A percentile compares a stretch with the other conserved stretches of the same genome.
These are phyloP conservation scores for Leptatherina wallacei DNA, from an alignment of 2,797 vertebrate genomes.

Conservation along the genomic window DNA sequence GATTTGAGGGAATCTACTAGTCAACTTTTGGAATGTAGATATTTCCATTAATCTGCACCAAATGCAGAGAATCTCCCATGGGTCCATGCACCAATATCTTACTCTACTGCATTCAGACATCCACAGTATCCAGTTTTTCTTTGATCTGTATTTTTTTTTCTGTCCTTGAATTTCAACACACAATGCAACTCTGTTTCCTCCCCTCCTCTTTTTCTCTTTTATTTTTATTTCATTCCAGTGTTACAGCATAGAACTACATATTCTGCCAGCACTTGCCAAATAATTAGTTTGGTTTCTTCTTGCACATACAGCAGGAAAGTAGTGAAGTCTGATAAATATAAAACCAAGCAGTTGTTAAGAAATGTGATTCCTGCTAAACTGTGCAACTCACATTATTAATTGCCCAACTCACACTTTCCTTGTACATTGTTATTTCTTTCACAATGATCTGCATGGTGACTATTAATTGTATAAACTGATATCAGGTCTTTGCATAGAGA, in stretches of 20 bases:
- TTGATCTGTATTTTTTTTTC: conserved; percentile 29
- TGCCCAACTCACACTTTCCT: conserved; percentile 37
- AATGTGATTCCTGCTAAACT: conserved; percentile 2
- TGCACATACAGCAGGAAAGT: conserved; percentile 8
- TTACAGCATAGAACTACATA: conserved; percentile 17
- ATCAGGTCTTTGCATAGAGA: not conserved
- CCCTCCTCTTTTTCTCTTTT: conserved; percentile 2
- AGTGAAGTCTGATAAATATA: conserved; percentile 26
- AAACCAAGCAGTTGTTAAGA: not conserved
- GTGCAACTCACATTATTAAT: conserved; percentile 31
- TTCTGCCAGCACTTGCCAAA: conserved; percentile 16
- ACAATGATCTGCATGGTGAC: conserved; percentile 7
- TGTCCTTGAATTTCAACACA: conserved; percentile 34
- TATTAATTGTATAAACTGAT: not conserved
- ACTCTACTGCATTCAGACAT: conserved; percentile 3
- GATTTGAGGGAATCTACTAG: not conserved
- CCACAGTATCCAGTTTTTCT: conserved; percentile 22
- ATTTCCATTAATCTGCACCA: conserved; percentile 20
- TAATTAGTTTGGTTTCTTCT: conserved; percentile 27
- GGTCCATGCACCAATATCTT: not conserved
- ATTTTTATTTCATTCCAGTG: conserved; percentile 20
- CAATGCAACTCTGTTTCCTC: conserved; percentile 9
- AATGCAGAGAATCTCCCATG: not conserved
- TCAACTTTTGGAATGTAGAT: not conserved
- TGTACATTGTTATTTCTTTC: conserved; percentile 36